phyloP scores from a whole-genome alignment of 2,113 vertebrate species.

The Elachura formosa region DNA sequence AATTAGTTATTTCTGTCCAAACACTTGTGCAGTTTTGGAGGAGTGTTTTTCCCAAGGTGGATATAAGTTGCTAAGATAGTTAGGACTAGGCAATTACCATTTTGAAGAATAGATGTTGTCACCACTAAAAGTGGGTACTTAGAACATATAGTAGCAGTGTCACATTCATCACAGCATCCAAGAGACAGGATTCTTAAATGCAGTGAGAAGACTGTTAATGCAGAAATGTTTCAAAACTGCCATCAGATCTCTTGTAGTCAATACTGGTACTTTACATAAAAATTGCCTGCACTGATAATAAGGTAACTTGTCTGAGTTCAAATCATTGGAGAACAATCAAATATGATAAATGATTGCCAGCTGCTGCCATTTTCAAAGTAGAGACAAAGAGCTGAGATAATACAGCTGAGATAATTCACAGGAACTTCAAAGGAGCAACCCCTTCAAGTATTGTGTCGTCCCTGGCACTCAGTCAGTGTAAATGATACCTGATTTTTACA shows the following conservation, averaged over 20 bases:
- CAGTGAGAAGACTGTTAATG: conserved; percentile 68
- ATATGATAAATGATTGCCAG: conserved; percentile 67
- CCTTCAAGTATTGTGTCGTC: background rate
- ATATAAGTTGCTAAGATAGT: conserved; percentile 52
- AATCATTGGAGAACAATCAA: conserved; percentile 66
- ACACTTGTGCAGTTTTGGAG: conserved; percentile 35
- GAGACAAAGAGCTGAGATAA: conserved; percentile 39
- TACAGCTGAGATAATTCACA: conserved; percentile 39
- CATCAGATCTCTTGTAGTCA: conserved; percentile 67
- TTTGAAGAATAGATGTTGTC: conserved; percentile 60
- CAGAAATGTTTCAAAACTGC: conserved; percentile 71
- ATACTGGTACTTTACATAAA: conserved; percentile 72
- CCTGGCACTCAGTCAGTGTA: background rate
- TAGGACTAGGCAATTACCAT: conserved; percentile 55
- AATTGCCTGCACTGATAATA: conserved; percentile 63
- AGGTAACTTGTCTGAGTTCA: conserved; percentile 55
- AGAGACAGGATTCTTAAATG: conserved; percentile 56
- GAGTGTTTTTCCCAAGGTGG: conserved; percentile 39
- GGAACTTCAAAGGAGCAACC: background rate
- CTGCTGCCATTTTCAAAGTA: conserved; percentile 56
- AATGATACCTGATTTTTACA: background rate
- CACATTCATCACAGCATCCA: conserved; percentile 56
- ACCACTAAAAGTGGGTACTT: conserved; percentile 59
- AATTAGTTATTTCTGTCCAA: conserved; percentile 63
- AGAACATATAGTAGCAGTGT: conserved; percentile 52